Evolutionary conservation across 2,797 vertebrate genomes (phyloP), one percentile per base, ranked within the genome.

Genomic region (Hydrolagus colliei): DNA sequence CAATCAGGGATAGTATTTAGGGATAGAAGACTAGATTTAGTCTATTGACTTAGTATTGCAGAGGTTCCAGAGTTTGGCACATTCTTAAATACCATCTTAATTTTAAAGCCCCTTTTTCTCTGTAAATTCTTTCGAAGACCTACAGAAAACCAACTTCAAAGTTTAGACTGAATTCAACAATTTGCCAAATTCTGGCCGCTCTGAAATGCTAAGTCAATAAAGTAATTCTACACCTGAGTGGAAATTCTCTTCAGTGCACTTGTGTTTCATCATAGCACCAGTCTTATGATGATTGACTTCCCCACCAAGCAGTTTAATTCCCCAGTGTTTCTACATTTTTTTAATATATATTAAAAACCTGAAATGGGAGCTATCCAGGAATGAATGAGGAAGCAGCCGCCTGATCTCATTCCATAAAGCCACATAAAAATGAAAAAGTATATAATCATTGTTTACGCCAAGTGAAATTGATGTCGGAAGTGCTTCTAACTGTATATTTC

Each of bases 341-440:
- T 20, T 52, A 68, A 27, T 6, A 52, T 41, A 80, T 20, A 71
- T 35, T 67, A 73, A 82, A 82, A 67, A 71, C 20, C 41, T 52
- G 41, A 52, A 52, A 52, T 52, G 41, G 41, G 16, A 16, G 65
- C 20, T 35, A 84, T 35, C 16, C 65, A 71, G 65, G n/a, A 35
- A 71, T n/a, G 79, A 71, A 20, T 20, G 65, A 71, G 71, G 79
- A 71, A 71, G 79, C 65, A 84, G 79, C 79, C 62, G n/a, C 52
- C 32, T 41, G 65, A 84, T 11, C 35, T 71, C 71, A 14, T 84
- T 71, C 79, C 32, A 71, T 41, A 84, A 68, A 71, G 32, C 79
- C 65, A 67, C 65, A 84, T 71, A 84, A 71, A 84, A 84, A 84
- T 84, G 79, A 84, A 71, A 52, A 71, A 71, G 79, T 71, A 84